phyloP scores from a whole-genome alignment of 2,888 invertebrate species.

The Argyresthia albistria region DNA sequence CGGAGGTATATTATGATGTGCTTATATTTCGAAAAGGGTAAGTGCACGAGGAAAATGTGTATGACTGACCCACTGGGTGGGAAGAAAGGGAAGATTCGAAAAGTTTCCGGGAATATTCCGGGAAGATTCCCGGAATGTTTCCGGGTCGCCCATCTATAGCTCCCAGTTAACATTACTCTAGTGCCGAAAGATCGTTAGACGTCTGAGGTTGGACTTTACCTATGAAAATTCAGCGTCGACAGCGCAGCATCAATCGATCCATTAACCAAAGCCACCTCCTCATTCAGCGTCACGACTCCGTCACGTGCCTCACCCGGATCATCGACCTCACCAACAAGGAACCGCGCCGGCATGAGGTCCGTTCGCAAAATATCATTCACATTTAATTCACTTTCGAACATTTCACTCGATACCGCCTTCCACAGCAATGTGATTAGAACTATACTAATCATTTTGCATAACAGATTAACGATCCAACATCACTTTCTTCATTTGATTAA shows the following conservation, averaged over 20 bases:
- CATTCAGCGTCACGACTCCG: constrained; percentile 3
- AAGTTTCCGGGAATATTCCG: too few species aligned
- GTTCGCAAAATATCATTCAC: constrained; percentile 78
- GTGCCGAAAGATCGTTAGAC: too few species aligned
- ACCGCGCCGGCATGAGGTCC: constrained; percentile 79
- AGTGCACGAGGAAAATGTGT: too few species aligned
- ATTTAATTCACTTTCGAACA: constrained; percentile 54
- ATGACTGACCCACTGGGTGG: too few species aligned
- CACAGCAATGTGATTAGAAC: constrained; percentile 2
- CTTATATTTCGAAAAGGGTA: too few species aligned
- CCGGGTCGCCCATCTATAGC: too few species aligned
- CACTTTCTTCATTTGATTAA: too few species aligned
- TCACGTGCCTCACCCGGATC: constrained; percentile 19
- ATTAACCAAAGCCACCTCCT: constrained; percentile 37
- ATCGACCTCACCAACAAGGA: constrained; percentile 58
- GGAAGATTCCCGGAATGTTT: too few species aligned
- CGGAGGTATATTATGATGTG: too few species aligned
- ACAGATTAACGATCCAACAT: neutral
- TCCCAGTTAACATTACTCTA: too few species aligned
- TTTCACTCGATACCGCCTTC: constrained; percentile 12
- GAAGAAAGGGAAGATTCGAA: too few species aligned
- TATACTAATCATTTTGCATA: neutral
- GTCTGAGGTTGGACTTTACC: constrained; percentile 35
- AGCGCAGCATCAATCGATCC: constrained; percentile 77
- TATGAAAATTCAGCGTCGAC: constrained; percentile 77